These are phyloP conservation scores for Hirundichthys speculiger DNA, from an alignment of 2,113 vertebrate species.

Conservation along the genomic window DNA sequence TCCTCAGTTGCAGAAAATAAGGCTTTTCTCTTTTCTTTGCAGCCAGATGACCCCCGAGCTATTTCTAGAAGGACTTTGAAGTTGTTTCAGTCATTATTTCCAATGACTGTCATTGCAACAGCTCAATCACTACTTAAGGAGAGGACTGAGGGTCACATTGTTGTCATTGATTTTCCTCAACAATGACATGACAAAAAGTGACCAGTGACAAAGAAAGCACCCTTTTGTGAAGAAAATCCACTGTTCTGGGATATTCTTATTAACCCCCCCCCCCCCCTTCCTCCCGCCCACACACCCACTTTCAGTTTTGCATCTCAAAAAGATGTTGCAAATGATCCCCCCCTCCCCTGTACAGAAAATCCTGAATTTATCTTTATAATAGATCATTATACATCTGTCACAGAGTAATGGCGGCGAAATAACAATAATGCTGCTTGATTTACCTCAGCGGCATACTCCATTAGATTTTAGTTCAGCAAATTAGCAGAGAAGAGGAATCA, in stretches of 20 bases:
- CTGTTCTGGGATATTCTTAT: slow-evolving; percentile 9
- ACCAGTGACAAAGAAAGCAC: slow-evolving; percentile 9
- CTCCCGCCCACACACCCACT: background rate
- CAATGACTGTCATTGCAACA: slow-evolving; percentile 38
- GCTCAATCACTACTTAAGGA: slow-evolving; percentile 40
- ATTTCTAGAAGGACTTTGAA: slow-evolving; percentile 57
- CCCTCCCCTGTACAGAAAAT: slow-evolving; percentile 52
- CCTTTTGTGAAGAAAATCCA: slow-evolving; percentile 1
- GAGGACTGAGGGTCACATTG: slow-evolving; percentile 59
- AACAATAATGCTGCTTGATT: slow-evolving; percentile 74
- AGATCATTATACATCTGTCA: slow-evolving; percentile 78
- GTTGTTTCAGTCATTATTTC: slow-evolving; percentile 62
- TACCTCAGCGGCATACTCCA: slow-evolving; percentile 73
- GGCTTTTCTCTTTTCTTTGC: slow-evolving; percentile 6
- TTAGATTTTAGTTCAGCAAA: slow-evolving; percentile 75
- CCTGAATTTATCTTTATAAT: slow-evolving; percentile 72
- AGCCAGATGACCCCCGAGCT: slow-evolving; percentile 30
- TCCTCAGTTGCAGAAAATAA: background rate
- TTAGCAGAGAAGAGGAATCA: slow-evolving; percentile 56
- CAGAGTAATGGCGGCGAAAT: slow-evolving; percentile 63
- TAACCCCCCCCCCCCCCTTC: slow-evolving; percentile 2
- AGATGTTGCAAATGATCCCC: slow-evolving; percentile 29
- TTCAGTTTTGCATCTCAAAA: slow-evolving; percentile 33
- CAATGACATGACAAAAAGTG: slow-evolving; percentile 43
- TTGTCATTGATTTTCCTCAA: slow-evolving; percentile 52